Base-by-base conservation (phyloP, 1,140 invertebrate genomes). In the Heliconius congener region DNA sequence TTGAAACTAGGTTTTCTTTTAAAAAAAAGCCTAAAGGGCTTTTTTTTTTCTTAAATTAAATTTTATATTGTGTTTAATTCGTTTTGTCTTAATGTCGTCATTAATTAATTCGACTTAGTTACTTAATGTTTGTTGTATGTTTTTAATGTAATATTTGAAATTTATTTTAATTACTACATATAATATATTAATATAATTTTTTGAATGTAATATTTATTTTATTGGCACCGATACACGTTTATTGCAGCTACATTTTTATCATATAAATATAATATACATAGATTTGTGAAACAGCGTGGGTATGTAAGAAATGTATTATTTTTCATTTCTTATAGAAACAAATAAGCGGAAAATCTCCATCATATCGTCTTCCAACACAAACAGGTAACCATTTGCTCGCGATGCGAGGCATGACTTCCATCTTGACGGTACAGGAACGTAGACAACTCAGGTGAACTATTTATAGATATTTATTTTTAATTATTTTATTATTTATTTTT, bases 401-500 rank as follows among this genome's bases (percentile, higher is more conserved):
- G 2, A 87, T 88, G 83, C 84, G 92, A 13, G 93, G 93, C 0
- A 90, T 92, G 87, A 86, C 89, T 6, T 81, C 88, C 18, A 71
- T 94, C 8, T 85, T 95, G 85, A 82, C 95, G 83, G 74, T 89
- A 87, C 73, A 89, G 90, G 87, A 95, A 91, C 79, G 95, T 82
- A 83, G 94, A 74, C 87, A 79, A 82, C 88, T 95, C n/a, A 92
- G 92, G 94, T 94, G 78, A 82, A 27, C 11, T 66, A 13, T 66
- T 66, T 66, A 66, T 66, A 66, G 27, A 27, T 1, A 66, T 66
- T 66, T 66, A 30, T 66, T 66, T 66, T 66, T 66, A 3, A 27
- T 66, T 74, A 18, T 81, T 70, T 74, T 52, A n/a, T 11, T 74
- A 70, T 30, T 66, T 30, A 9, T 27, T 66, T 66, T 27, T n/a